Evolutionary conservation across 2,113 vertebrate genomes (phyloP).

Genomic region (Forbesichthys papilliferus): DNA sequence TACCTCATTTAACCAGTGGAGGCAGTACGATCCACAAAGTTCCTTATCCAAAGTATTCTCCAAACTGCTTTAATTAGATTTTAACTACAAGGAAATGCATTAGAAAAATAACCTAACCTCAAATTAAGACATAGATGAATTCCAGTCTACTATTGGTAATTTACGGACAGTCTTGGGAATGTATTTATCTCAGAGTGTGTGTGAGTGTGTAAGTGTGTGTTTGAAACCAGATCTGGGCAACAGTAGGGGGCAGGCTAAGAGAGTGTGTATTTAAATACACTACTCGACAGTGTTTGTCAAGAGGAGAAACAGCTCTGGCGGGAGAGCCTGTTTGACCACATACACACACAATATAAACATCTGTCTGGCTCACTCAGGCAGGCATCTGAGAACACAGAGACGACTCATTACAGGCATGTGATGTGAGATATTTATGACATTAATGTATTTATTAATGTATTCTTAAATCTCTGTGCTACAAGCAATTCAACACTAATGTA

Average conservation of each 20-base stretch:
- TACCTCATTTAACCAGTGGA: constrained; percentile 57
- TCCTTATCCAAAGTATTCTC: constrained; percentile 44
- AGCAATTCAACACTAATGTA: too few relatives aligned
- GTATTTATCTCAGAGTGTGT: constrained; percentile 49
- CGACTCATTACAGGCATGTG: background rate
- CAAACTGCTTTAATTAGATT: constrained; percentile 44
- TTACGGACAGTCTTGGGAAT: constrained; percentile 6
- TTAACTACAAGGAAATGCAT: constrained; percentile 29
- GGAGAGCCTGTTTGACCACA: constrained; percentile 25
- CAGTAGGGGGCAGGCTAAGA: constrained; percentile 83
- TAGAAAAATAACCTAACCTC: constrained; percentile 32
- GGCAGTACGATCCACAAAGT: constrained; percentile 81
- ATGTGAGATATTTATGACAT: background rate
- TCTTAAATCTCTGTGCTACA: too few relatives aligned
- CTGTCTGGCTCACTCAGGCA: background rate
- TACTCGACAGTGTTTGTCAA: constrained; percentile 59
- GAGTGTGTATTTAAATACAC: constrained; percentile 79
- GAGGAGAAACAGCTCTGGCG: constrained; percentile 45
- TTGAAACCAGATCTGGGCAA: constrained; percentile 71
- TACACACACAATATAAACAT: constrained; percentile 7
- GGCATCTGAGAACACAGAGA: too few relatives aligned
- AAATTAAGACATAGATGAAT: constrained; percentile 16
- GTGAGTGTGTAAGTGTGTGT: constrained; percentile 59
- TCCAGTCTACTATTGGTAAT: constrained; percentile 11
- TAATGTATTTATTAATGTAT: too few relatives aligned